phyloP scores from a whole-genome alignment of 2,888 invertebrate species.

The Dyspetes luteomarginatus region DNA sequence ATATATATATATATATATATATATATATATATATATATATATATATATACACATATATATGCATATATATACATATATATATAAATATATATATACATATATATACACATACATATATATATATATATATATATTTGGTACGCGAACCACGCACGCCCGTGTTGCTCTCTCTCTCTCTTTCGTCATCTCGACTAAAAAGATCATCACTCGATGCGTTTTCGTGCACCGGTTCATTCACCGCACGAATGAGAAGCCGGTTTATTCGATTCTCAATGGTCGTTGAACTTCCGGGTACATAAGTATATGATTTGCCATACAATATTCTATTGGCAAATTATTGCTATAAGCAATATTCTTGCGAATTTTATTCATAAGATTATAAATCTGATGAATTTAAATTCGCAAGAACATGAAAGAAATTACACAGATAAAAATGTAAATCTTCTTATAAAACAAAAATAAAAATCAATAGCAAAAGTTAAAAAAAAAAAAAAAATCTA shows the following conservation, averaged over 20 bases:
- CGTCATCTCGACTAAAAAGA: conserved; percentile 32
- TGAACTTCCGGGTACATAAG: conserved; percentile 29
- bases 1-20: not conserved
- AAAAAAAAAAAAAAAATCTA: too few species aligned
- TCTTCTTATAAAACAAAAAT: too few species aligned
- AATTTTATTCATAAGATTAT: too few species aligned
- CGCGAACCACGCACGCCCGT: conserved; percentile 18
- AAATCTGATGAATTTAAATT: too few species aligned
- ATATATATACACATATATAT: not conserved
- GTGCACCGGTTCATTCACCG: conserved; percentile 28
- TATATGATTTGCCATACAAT: too few species aligned
- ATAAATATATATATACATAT: too few species aligned
- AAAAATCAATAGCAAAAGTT: too few species aligned
- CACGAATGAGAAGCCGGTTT: conserved; percentile 24
- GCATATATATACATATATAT: not conserved
- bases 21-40: not conserved
- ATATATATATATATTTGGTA: too few species aligned
- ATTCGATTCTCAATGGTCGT: conserved; percentile 42
- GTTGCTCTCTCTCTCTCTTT: conserved; percentile 9
- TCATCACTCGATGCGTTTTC: conserved; percentile 1
- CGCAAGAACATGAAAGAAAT: too few species aligned
- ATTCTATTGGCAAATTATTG: too few species aligned
- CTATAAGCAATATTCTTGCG: too few species aligned
- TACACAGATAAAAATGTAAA: too few species aligned
- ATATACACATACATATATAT: not conserved